Percentiles rank a stretch among this genome's conserved stretches.
Conservation (phyloP, 2,888 invertebrate genomes). For the Melieria picta region DNA sequence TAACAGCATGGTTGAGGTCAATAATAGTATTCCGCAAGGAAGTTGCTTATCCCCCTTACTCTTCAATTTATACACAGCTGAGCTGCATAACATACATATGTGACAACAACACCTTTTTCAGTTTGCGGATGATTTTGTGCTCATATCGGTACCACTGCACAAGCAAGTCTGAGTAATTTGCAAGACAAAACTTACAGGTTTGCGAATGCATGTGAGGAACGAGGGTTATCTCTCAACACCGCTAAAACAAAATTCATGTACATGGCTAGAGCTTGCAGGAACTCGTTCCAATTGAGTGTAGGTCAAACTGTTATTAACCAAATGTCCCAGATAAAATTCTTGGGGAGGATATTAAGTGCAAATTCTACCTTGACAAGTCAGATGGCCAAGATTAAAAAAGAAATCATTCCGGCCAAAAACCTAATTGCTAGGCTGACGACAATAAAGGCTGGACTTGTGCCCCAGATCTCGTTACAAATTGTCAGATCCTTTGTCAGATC, state of each 20-base stretch:
- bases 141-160: background rate
- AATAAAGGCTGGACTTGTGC: no score
- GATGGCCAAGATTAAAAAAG: no score
- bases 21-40: background rate
- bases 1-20: background rate
- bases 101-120: slow-evolving; percentile 4
- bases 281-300: slow-evolving; percentile 64
- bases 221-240: background rate
- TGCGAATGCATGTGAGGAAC: background rate
- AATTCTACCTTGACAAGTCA: no score
- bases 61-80: background rate
- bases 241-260: slow-evolving; percentile 6
- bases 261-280: background rate
- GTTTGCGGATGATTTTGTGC: slow-evolving; percentile 6
- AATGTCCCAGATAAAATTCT: no score
- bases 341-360: no score
- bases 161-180: background rate
- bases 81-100: background rate
- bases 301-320: no score
- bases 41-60: no score
- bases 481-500: no score
- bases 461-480: no score
- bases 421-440: no score
- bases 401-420: no score
- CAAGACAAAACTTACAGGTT: background rate